phyloP scores from a whole-genome alignment of 2,113 vertebrate genomes.

The Acinonyx jubatus region DNA sequence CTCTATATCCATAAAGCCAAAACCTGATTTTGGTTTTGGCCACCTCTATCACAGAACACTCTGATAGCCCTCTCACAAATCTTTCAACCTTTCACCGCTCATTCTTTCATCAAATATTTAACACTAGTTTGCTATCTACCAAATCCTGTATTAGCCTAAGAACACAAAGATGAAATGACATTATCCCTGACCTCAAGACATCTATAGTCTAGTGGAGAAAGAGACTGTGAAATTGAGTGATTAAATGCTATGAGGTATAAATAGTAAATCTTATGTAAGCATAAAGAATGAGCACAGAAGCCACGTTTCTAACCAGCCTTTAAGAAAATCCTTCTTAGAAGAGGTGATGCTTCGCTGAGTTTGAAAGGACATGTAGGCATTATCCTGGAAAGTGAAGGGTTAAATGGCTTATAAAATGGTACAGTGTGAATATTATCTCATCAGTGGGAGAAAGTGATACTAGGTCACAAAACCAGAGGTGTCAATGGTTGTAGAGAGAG shows the following conservation, averaged over 20 bases:
- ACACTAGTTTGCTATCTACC: background rate
- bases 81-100: background rate
- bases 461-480: background rate
- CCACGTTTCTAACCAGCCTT: background rate
- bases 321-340: background rate
- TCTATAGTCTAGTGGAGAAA: background rate
- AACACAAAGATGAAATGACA: background rate
- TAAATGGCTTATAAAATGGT: background rate
- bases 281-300: background rate
- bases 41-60: background rate
- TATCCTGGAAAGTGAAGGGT: background rate
- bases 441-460: background rate
- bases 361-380: background rate
- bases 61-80: background rate
- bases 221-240: background rate
- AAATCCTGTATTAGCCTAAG: background rate
- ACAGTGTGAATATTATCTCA: background rate
- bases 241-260: background rate
- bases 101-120: constrained; percentile 30
- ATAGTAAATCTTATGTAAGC: background rate
- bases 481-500: background rate
- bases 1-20: background rate
- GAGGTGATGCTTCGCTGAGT: background rate
- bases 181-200: background rate
- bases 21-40: background rate